Base-by-base conservation (phyloP, 2,888 invertebrate genomes). In the Platycnemis pennipes region DNA sequence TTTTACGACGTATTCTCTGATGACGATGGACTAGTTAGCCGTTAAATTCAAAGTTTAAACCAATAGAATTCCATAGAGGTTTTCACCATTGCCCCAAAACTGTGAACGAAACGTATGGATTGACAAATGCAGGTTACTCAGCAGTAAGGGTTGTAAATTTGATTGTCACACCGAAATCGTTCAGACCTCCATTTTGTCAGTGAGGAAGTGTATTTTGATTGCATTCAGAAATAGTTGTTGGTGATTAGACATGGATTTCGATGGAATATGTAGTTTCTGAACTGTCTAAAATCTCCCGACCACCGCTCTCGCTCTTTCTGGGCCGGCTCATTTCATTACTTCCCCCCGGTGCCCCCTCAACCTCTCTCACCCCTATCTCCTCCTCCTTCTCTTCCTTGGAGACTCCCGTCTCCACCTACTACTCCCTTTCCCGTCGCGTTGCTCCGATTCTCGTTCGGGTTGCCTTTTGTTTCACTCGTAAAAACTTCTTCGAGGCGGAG, bases 391-490 rank as follows among this genome's bases (percentile, higher is more conserved):
- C 94, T 94, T n/a, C n/a, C n/a, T n/a, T n/a, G n/a, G n/a, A n/a
- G 95, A 94, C 94, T 89, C 69, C 87, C 69, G 94, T 85, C 77
- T 53, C 95, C 94, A 7, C 94, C 45, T 94, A 94, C 94, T 95
- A 89, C 95, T 95, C 95, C 95, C 95, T 95, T 95, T 95, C 95
- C 94, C 16, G 45, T 42, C 56, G 94, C 94, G 22, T 56, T 77
- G 56, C 31, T 53, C 86, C 94, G 86, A 53, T 89, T 49, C 53
- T 49, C 53, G 49, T 53, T 89, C 53, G 88, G 49, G 22, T 49
- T 89, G 49, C 31, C 88, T 49, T 53, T 53, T 89, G 88, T 91
- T 63, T 69, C 91, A 26, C 91, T 77, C 91, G 63, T 91, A 63
- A 56, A 91, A 44, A 63, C 91, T 63, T 63, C 42, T 26, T 69